Base-by-base conservation (phyloP, 2,113 vertebrate species). In the Phylloscopus trochilus region DNA sequence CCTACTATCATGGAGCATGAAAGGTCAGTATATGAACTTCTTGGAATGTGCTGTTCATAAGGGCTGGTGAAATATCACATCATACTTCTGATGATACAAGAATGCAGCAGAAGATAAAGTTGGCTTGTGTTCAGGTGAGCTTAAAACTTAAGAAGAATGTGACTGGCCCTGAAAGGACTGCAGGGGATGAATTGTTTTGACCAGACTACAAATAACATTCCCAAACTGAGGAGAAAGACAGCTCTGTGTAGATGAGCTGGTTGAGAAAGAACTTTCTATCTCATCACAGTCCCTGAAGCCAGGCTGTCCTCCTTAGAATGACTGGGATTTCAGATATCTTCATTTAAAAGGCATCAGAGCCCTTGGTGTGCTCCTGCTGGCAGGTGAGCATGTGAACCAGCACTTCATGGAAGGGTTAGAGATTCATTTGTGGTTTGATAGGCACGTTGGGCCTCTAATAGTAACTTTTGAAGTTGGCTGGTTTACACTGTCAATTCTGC, bases 31-130 rank as follows among this genome's bases (percentile, higher is more conserved):
- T 92, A 33, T 92, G 78, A 93, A 82, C 66, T 59, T 78, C 76
- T 67, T 2, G 58, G 87, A 93, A 79, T 58, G 74, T 86, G 76
- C 41, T 85, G 84, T 93, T 89, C 44, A 3, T 90, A 15, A 69
- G 20, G 49, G 53, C 67, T 87, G 44, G 31, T 79, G 62, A 96
- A 93, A 96, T 58, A 83, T 15, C 88, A 33, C 82, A 23, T 87
- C 76, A 24, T 19, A 7, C 44, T 79, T 79, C 16, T 81, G 83
- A 60, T 2, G 11, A 31, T 83, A 79, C 53, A 62, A 77, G 73
- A 95, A 92, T 53, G 80, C 58, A 88, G 51, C n/a, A 75, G 75
- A 81, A 97, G 86, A 68, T 87, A 79, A 83, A 95, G 51, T 53
- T 95, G 80, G 33, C 59, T 47, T 67, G 7, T 70, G 79, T 83